These are phyloP conservation scores for Catamblyrhynchus diadema DNA, from an alignment of 2,797 vertebrate genomes.

Conservation along the genomic window DNA sequence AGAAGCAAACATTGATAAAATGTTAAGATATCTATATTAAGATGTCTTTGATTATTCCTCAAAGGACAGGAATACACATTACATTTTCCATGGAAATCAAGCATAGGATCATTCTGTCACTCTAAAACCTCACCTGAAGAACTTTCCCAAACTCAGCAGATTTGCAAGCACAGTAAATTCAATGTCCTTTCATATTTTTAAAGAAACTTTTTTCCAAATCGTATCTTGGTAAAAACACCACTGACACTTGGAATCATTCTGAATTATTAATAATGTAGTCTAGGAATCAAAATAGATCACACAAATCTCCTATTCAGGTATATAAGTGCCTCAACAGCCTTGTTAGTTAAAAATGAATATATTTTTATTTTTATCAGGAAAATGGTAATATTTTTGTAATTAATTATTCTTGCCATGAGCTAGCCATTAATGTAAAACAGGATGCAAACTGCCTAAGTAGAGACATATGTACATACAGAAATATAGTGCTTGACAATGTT, in stretches of 20 bases:
- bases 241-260: neutral
- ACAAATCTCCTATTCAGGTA: neutral
- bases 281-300: neutral
- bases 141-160: neutral
- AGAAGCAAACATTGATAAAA: too few species aligned
- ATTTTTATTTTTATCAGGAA: neutral
- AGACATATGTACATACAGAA: neutral
- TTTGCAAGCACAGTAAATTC: neutral
- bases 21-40: neutral
- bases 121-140: neutral
- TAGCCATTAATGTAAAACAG: neutral
- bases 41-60: neutral
- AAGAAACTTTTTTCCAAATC: neutral
- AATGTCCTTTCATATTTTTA: fast-evolving
- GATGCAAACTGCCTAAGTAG: neutral
- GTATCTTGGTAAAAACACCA: neutral
- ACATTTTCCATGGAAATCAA: neutral
- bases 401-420: neutral
- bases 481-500: neutral
- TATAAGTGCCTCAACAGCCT: neutral
- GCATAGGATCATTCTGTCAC: neutral
- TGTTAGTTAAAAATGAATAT: neutral
- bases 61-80: neutral
- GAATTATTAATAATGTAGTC: neutral
- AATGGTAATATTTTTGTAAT: neutral